Percentiles rank a stretch among this genome's conserved stretches.
Evolutionary conservation across 2,113 vertebrate genomes (phyloP).

Genomic region (Garra rufa): DNA sequence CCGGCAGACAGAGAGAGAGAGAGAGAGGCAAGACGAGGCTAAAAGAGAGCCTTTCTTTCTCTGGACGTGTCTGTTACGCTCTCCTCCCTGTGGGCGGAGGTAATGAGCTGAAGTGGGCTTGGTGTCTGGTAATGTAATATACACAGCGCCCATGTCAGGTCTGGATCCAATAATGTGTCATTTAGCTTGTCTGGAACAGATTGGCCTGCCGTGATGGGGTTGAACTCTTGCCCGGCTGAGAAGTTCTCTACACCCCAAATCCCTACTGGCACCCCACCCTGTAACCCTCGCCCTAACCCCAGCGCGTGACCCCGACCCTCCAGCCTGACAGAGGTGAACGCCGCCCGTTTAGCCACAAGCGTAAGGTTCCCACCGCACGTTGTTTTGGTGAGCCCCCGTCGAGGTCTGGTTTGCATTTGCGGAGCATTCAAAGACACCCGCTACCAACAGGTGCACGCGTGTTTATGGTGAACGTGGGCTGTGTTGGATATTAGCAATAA

Average conservation of each 20-base stretch:
- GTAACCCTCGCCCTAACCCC: slow-evolving; percentile 20
- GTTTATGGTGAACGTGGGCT: slow-evolving; percentile 74
- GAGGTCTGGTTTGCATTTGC: slow-evolving; percentile 38
- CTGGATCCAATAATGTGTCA: slow-evolving; percentile 99
- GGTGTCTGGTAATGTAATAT: slow-evolving; percentile 89
- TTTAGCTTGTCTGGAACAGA: slow-evolving; percentile 99
- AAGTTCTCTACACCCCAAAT: slow-evolving; percentile 82
- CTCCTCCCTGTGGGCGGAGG: slow-evolving; percentile 75
- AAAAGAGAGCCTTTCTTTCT: slow-evolving; percentile 47
- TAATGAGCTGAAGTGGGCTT: slow-evolving; percentile 94
- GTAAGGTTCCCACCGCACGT: not conserved
- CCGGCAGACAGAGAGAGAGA: slow-evolving; percentile 66
- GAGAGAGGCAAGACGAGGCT: slow-evolving; percentile 67
- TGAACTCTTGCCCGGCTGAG: slow-evolving; percentile 99
- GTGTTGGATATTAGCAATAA: slow-evolving; percentile 52
- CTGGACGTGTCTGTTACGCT: slow-evolving; percentile 51
- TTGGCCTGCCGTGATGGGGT: slow-evolving; percentile 91
- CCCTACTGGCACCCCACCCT: slow-evolving; percentile 56
- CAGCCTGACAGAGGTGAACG: slow-evolving; percentile 63
- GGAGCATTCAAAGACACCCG: slow-evolving; percentile 56
- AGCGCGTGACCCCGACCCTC: slow-evolving; percentile 75
- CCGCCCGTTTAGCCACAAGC: slow-evolving; percentile 24
- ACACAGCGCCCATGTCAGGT: slow-evolving; percentile 90
- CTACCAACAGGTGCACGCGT: slow-evolving; percentile 85
- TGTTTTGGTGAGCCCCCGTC: slow-evolving; percentile 14